These are phyloP conservation scores for Lasioglossum albipes DNA, from an alignment of 1,140 invertebrate species.

Conservation along the genomic window DNA sequence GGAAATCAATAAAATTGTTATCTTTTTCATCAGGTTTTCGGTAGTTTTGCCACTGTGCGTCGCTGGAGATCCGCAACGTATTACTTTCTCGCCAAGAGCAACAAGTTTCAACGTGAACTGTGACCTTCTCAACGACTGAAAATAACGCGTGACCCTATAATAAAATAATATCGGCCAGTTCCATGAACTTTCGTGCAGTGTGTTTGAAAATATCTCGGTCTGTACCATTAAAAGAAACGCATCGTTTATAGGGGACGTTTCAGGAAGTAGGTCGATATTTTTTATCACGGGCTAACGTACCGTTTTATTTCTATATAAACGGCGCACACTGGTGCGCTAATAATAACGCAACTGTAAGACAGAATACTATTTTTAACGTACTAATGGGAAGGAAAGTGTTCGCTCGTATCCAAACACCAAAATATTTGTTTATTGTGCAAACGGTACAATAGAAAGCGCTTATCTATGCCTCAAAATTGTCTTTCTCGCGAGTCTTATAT, in stretches of 20 bases:
- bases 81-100: conserved; percentile 2
- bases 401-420: background rate
- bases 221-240: background rate
- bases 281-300: background rate
- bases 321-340: background rate
- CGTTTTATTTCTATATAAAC: conserved; percentile 9
- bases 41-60: background rate
- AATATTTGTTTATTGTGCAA: conserved; percentile 28
- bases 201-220: too few species aligned
- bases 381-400: conserved; percentile 27
- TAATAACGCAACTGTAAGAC: background rate
- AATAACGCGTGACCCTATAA: background rate
- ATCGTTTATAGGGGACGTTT: background rate
- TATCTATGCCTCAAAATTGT: background rate
- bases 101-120: background rate
- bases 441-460: conserved; percentile 28
- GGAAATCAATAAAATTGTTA: too few species aligned
- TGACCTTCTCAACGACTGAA: background rate
- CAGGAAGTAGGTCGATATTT: too few species aligned
- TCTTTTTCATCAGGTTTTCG: too few species aligned
- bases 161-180: background rate
- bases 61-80: background rate
- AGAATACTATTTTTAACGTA: background rate
- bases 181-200: background rate
- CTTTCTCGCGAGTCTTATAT: background rate